A percentile compares a stretch with the other conserved stretches of the same genome.
Conservation (phyloP, 2,797 vertebrate genomes). For the Euphonia xanthogaster region DNA sequence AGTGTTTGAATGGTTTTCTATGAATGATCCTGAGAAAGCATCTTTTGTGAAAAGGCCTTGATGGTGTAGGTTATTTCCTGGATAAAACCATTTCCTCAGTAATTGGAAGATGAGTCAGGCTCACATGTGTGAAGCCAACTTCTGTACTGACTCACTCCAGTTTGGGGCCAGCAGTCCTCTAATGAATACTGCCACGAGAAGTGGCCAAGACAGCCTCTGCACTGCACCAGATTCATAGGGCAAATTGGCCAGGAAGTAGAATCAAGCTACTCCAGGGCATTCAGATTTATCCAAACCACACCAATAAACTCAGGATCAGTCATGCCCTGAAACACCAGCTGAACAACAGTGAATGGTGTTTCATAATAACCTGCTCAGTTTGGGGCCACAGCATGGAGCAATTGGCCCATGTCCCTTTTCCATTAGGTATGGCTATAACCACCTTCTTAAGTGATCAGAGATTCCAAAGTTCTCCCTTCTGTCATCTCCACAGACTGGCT, state of each 20-base stretch:
- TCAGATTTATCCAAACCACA: background rate
- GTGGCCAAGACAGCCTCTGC: background rate
- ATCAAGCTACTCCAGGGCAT: background rate
- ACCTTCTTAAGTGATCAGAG: background rate
- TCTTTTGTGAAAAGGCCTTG: background rate
- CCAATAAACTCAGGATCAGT: background rate
- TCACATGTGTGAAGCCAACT: background rate
- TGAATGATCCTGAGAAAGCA: background rate
- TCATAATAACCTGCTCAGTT: background rate
- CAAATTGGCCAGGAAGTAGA: background rate
- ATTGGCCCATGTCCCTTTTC: background rate
- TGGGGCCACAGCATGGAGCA: background rate
- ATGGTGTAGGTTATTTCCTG: background rate
- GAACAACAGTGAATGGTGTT: background rate
- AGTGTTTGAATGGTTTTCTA: background rate
- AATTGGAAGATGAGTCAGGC: slow-evolving; percentile 10
- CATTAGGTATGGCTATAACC: background rate
- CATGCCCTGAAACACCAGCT: background rate
- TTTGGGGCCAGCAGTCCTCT: background rate
- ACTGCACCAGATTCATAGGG: background rate
- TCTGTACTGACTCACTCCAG: background rate
- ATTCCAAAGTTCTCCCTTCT: background rate
- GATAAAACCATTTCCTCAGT: background rate
- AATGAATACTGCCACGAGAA: background rate
- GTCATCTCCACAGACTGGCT: background rate